Base-by-base conservation (phyloP, 2,888 invertebrate species). In the Pecten maximus region DNA sequence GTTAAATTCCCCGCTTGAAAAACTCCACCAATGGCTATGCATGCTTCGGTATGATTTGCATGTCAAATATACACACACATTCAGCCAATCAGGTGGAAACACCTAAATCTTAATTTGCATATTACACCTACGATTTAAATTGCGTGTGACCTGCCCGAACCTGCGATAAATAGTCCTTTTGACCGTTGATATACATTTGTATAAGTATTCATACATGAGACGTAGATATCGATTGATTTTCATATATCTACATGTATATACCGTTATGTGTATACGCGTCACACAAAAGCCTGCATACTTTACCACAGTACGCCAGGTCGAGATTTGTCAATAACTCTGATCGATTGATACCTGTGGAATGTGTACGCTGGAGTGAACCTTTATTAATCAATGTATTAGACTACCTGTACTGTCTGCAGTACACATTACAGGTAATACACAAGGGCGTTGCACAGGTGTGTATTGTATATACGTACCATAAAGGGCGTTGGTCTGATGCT, bases 41-140 rank as follows among this genome's bases (percentile, higher is more conserved):
- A 91, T 86, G 87, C 87, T 91, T 93, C 93, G 93, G 92, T 92
- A 93, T 91, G 90, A 93, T 93, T 93, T 93, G 93, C 93, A 93
- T 93, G 92, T 90, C 88, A 89, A 92, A 91, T 74, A 87, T 91
- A 89, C 88, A 40, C 40, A 48, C 54, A 35, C 28, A 74, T 60
- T n/a, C 40, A 90, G 40, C 93, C 92, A 93, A 93, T 93, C 92
- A 90, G 39, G 74, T 88, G 54, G 88, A 88, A 93, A 90, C 89
- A 60, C 90, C 89, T 88, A 87, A 54, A 90, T 91, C 50, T 91
- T 92, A 89, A 93, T 93, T 93, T 93, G 93, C 92, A 93, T 93
- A 88, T 74, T 89, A 89, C 54, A 89, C 89, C 87, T 87, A 86
- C 89, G 74, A 87, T 89, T 89, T 89, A 91, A 87, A 86, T 87